These are phyloP conservation scores for Drosophila pseudotalamancana DNA, from an alignment of 2,888 invertebrate genomes.

Conservation along the genomic window DNA sequence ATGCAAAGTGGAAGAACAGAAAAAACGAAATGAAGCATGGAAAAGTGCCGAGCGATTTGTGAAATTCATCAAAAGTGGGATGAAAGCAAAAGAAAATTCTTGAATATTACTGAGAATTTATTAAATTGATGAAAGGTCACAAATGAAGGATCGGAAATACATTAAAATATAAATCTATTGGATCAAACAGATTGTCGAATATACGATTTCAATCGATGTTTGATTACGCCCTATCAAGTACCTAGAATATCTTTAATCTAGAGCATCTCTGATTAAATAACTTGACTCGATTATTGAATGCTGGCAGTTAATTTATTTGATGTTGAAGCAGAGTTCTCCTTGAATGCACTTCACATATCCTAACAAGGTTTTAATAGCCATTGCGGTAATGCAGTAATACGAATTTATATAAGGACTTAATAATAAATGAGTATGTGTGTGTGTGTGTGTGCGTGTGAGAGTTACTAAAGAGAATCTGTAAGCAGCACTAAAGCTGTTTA, in stretches of 20 bases:
- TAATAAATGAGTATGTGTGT: not conserved
- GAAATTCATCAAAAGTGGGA: not conserved
- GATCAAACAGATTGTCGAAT: too few relatives aligned
- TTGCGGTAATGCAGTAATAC: not conserved
- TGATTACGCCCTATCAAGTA: too few relatives aligned
- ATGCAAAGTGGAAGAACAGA: constrained; percentile 26
- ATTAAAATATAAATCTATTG: too few relatives aligned
- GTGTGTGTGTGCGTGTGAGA: not conserved
- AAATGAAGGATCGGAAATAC: too few relatives aligned
- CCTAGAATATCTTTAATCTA: too few relatives aligned
- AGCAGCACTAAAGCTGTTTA: not conserved
- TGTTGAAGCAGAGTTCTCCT: too few relatives aligned
- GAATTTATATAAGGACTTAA: constrained; percentile 1
- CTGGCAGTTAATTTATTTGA: too few relatives aligned
- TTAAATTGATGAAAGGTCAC: not conserved
- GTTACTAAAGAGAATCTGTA: constrained; percentile 1
- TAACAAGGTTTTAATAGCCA: not conserved
- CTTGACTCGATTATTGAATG: too few relatives aligned
- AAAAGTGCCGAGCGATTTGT: constrained; percentile 16
- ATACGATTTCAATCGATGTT: too few relatives aligned
- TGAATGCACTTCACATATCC: not conserved
- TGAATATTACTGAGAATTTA: not conserved
- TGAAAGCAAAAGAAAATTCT: not conserved
- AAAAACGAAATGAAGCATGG: constrained; percentile 11
- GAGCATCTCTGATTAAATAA: too few relatives aligned